Conservation (phyloP, 2,113 vertebrate species). For the Paradoxurus hermaphroditus region DNA sequence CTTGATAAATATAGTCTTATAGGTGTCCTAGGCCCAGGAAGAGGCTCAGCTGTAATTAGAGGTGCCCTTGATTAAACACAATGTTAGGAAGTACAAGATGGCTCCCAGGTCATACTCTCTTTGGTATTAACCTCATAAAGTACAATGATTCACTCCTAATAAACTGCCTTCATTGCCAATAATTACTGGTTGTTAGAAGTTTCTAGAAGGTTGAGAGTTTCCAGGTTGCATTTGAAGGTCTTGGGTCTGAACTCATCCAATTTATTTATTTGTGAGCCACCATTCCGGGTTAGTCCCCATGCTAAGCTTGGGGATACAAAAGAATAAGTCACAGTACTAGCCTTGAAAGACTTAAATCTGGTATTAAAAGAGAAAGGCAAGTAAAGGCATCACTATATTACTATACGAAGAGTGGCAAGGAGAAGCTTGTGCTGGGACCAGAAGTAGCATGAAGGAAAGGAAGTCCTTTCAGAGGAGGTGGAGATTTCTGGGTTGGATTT, state of each 20-base stretch:
- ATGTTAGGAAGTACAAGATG: neutral
- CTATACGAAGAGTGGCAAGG: neutral
- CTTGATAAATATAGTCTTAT: neutral
- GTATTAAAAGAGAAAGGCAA: neutral
- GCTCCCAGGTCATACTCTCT: neutral
- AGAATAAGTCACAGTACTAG: neutral
- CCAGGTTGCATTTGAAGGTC: neutral
- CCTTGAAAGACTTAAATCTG: neutral
- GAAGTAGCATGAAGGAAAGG: neutral
- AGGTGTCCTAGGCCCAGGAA: neutral
- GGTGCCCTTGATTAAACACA: neutral
- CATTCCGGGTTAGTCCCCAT: neutral
- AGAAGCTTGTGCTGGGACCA: neutral
- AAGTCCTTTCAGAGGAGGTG: neutral
- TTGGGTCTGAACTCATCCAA: neutral
- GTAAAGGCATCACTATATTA: neutral
- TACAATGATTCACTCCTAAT: neutral
- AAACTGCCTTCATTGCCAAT: neutral
- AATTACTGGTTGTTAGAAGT: slow-evolving; percentile 13
- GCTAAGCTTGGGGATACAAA: neutral
- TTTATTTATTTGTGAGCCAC: neutral
- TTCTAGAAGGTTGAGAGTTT: slow-evolving; percentile 19
- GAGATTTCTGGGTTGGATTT: neutral
- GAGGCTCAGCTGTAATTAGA: neutral
- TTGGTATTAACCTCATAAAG: neutral